phyloP scores from a whole-genome alignment of 1,140 invertebrate species.

The Caerostris darwini region DNA sequence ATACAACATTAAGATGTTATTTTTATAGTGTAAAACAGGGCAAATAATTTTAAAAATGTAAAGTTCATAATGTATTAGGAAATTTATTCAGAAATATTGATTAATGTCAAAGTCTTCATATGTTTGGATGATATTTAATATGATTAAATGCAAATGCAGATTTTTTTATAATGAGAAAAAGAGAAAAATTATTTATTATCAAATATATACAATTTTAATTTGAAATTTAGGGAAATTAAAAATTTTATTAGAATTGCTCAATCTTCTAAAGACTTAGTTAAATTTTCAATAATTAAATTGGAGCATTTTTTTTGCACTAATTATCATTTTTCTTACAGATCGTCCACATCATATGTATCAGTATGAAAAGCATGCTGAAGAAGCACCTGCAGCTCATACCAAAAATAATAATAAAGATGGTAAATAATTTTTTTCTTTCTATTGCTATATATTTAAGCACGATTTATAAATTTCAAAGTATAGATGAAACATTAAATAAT shows the following conservation, averaged over 20 bases:
- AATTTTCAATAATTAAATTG: too few species aligned
- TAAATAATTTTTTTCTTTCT: background rate
- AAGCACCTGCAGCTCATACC: background rate
- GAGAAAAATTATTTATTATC: background rate
- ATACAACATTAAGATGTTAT: background rate
- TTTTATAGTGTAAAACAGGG: background rate
- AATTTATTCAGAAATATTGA: too few species aligned
- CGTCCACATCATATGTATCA: constrained; percentile 10
- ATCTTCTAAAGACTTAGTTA: too few species aligned
- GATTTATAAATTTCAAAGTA: too few species aligned
- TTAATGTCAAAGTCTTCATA: too few species aligned
- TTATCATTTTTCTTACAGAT: background rate
- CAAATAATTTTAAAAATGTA: too few species aligned
- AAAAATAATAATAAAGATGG: background rate
- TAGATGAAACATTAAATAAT: too few species aligned
- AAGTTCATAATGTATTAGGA: too few species aligned
- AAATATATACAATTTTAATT: background rate
- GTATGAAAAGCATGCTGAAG: constrained; percentile 28
- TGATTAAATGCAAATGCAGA: too few species aligned
- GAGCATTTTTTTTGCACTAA: background rate
- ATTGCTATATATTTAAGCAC: too few species aligned
- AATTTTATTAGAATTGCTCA: background rate
- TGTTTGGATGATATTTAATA: too few species aligned
- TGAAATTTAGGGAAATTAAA: background rate
- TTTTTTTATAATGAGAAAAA: background rate